Base-by-base conservation (phyloP, 2,888 invertebrate genomes). In the Zonitis immaculata region DNA sequence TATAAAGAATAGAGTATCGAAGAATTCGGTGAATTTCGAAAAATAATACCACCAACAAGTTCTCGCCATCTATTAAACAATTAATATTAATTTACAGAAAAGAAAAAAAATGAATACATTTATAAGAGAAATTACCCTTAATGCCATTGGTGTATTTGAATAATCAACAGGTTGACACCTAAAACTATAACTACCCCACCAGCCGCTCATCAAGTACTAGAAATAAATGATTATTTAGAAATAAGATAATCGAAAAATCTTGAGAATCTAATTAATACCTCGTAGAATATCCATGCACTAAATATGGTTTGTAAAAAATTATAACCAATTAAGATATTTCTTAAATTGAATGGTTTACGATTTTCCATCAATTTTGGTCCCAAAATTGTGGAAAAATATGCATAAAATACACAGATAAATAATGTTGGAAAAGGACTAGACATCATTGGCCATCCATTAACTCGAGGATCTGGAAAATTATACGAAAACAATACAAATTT, bases 1-100 rank as follows among this genome's bases (percentile, higher is more conserved):
- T 56, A 96, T 88, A 79, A 96, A 96, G 82, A 96, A 95, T 71
- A 93, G 85, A 50, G 95, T 95, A 74, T 96, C 96, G 62, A 91
- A 83, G 74, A 95, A 90, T 77, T 96, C 96, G 52, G 91, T 88
- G 76, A 95, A 94, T 77, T 96, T 96, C 25, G 95, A 93, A 69
- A 95, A 84, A 75, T 89, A 95, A 71, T 95, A 95, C 91, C 91
- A 91, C 93, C 94, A 95, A 71, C 93, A 92, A 27, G 88, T 91
- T 28, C 75, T 72, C 3, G 88, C 90, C 79, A 92, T 91, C 91
- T 92, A 78, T 28, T 74, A 69, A 32, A 12, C 42, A 30, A 42
- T 44, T 30, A 26, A 48, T 30, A 16, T 44, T 42, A 25, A 30
- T 20, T 22, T 22, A 22, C 22, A 4, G 5, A 27, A 45, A 25